Base-by-base conservation (phyloP, 37 sponge, comb jelly and placozoan species). In the Diacarnus erythraeanus region DNA sequence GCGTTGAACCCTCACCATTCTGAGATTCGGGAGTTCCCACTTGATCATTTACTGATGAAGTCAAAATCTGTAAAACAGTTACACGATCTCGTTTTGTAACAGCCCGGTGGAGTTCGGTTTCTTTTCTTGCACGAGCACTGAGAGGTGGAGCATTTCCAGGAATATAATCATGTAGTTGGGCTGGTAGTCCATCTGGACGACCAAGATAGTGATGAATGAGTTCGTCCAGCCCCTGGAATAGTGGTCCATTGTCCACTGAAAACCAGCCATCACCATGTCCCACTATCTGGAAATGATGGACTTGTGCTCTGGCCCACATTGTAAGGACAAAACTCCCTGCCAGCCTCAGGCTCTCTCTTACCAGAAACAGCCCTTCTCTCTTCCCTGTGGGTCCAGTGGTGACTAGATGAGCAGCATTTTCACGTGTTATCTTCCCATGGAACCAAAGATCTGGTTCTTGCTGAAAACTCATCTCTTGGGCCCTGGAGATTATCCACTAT, bases 191-290 rank as follows among this genome's bases (percentile, higher is more conserved):
- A 67, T 94, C 88, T 10, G 92, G 37, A 26, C 64, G 54, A 1
- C 15, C 2, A 33, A 74, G 83, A 67, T 94, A 94, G 78, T 94
- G 92, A 30, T 72, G 84, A 2, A 94, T 64, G 15, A 94, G 77
- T 21, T 87, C 89, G 56, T 94, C 95, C 23, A 94, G 83, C 25
- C 95, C 95, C 71, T 94, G 95, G 82, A 90, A 94, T 29, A 90
- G 80, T 2, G 95, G 95, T 1, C 95, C 95, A 61, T 94, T 90
- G 76, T 94, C 95, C 1, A 94, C 81, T 21, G 92, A 87, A 57
- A 84, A 94, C 92, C 88, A 87, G 3, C 87, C 91, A 78, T 94
- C 95, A 0, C 95, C 91, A 66, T 88, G 91, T 0, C 91, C 84
- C 39, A 90, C 69, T 35, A 94, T 82, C 74, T 94, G 95, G 61